Percentiles rank a stretch among this genome's conserved stretches.
These are phyloP conservation scores for Oncorhynchus tshawytscha DNA, from an alignment of 2,113 vertebrate species.

Conservation along the genomic window DNA sequence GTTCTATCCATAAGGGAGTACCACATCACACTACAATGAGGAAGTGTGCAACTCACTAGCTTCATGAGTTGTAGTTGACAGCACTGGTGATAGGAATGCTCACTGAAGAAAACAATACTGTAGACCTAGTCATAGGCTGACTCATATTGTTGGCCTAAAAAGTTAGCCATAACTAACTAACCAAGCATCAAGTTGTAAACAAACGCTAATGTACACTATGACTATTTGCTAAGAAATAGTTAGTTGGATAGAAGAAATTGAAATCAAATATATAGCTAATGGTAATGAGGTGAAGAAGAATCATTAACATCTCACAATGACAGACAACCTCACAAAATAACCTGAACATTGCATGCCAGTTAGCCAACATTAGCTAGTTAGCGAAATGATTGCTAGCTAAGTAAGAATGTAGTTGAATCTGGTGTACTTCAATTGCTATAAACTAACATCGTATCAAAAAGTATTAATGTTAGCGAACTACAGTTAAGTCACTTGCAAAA, in stretches of 20 bases:
- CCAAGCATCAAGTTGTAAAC: slow-evolving; percentile 1
- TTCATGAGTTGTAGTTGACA: not conserved
- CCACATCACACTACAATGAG: not conserved
- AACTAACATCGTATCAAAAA: not conserved
- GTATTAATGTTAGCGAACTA: not conserved
- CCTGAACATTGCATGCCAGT: not conserved
- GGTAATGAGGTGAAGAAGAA: not conserved
- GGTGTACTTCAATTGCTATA: not conserved
- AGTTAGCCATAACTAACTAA: not conserved
- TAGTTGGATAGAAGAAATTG: not conserved
- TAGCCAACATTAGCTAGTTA: not conserved
- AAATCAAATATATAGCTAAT: not conserved
- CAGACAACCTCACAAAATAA: not conserved
- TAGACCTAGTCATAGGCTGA: not conserved
- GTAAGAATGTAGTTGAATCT: not conserved
- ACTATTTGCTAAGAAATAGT: not conserved
- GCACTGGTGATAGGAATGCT: not conserved
- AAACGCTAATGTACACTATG: not conserved
- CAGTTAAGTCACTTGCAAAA: not conserved
- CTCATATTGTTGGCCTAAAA: not conserved
- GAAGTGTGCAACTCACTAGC: not conserved
- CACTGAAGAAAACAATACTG: not conserved
- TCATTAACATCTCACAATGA: not conserved
- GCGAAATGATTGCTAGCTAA: not conserved
- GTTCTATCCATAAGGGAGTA: not conserved